Evolutionary conservation across 2,888 invertebrate species (phyloP).

Genomic region (Leptopilina syphax): DNA sequence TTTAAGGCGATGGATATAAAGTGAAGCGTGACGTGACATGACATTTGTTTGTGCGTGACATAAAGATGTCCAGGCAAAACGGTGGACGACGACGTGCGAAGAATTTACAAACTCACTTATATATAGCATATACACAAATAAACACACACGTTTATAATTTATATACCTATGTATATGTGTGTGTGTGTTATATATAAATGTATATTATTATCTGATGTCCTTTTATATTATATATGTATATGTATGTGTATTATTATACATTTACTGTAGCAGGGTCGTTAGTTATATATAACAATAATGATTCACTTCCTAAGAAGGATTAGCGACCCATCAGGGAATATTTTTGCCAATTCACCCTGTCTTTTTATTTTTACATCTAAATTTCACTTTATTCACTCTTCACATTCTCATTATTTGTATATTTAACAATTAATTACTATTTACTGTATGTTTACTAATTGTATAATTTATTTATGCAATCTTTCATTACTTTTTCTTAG

Average conservation of each 20-base stretch:
- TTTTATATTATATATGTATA: constrained; percentile 52
- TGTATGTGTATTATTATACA: constrained; percentile 50
- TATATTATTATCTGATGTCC: constrained; percentile 65
- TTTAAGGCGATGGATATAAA: constrained; percentile 21
- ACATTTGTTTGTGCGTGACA: constrained; percentile 61
- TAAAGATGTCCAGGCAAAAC: constrained; percentile 62
- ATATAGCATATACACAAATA: background rate
- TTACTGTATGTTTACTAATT: too few relatives aligned
- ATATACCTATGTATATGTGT: too few relatives aligned
- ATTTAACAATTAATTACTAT: too few relatives aligned
- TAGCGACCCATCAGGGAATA: background rate
- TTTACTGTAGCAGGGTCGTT: constrained; percentile 53
- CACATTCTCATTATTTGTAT: too few relatives aligned
- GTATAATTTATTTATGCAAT: too few relatives aligned
- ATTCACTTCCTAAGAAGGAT: background rate
- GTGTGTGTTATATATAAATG: constrained; percentile 45
- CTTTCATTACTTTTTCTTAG: too few relatives aligned
- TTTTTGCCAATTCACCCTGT: constrained; percentile 18
- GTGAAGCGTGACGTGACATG: constrained; percentile 62
- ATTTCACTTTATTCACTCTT: background rate
- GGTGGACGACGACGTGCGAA: constrained; percentile 56
- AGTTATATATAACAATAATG: constrained; percentile 25
- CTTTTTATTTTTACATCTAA: background rate
- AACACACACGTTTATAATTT: constrained; percentile 19
- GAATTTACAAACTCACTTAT: constrained; percentile 44